These are phyloP conservation scores for Noctua janthe DNA, from an alignment of 2,888 invertebrate genomes.

Conservation along the genomic window DNA sequence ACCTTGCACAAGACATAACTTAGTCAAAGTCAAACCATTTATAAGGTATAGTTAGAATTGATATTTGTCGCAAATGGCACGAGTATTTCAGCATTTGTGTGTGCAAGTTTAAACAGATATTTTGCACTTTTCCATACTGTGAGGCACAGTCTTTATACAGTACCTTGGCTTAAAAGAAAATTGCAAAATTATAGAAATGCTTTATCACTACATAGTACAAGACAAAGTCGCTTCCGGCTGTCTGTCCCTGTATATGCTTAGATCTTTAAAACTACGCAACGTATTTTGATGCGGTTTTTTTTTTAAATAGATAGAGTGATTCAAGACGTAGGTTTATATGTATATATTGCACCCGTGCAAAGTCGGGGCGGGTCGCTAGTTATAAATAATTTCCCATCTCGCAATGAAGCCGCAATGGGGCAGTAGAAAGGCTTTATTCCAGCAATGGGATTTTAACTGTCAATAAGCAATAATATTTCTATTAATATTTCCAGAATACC, in stretches of 20 bases:
- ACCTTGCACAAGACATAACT: neutral
- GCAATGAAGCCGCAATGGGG: neutral
- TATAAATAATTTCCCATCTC: neutral
- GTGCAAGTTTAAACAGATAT: neutral
- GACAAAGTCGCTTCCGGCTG: too few relatives aligned
- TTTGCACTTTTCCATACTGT: neutral
- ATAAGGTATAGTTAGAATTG: too few relatives aligned
- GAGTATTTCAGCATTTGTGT: neutral
- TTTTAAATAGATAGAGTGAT: too few relatives aligned
- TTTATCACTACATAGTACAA: neutral
- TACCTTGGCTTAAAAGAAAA: neutral
- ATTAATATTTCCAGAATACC: conserved; percentile 53
- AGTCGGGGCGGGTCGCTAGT: too few relatives aligned
- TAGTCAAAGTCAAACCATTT: neutral
- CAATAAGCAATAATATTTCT: neutral
- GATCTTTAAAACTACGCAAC: too few relatives aligned
- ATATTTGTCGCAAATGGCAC: neutral
- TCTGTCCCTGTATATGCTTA: too few relatives aligned
- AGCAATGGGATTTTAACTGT: neutral
- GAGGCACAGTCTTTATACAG: neutral
- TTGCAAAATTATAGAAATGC: neutral
- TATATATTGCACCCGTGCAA: too few relatives aligned
- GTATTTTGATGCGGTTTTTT: too few relatives aligned
- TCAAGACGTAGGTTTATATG: too few relatives aligned
- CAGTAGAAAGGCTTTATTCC: neutral